Percentiles rank a stretch among this genome's conserved stretches.
These are phyloP conservation scores for Balanococcus diminutus DNA, from an alignment of 2,888 invertebrate genomes.

Conservation along the genomic window DNA sequence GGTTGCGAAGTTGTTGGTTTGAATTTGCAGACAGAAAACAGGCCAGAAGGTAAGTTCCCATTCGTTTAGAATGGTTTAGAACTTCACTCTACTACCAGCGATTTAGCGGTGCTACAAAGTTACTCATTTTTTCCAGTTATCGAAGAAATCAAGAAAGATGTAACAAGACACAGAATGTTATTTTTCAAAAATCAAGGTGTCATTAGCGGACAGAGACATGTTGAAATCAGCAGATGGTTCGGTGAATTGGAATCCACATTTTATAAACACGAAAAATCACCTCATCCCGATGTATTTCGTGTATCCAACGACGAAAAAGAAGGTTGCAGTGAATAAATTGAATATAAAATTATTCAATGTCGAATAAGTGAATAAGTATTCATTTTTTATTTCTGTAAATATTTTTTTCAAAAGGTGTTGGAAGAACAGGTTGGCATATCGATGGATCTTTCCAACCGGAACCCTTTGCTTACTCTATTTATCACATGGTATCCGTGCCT, in stretches of 20 bases:
- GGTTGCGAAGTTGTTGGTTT: slow-evolving; percentile 59
- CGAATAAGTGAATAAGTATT: no score
- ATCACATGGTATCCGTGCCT: slow-evolving; percentile 60
- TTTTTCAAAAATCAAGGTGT: slow-evolving; percentile 60
- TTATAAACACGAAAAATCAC: slow-evolving; percentile 59
- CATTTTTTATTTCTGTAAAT: not conserved
- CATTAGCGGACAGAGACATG: slow-evolving; percentile 59
- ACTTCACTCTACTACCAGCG: no score
- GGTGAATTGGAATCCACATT: slow-evolving; percentile 60
- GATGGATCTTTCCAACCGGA: slow-evolving; percentile 60
- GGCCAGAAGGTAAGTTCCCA: slow-evolving; percentile 59
- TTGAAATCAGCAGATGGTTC: slow-evolving; percentile 60
- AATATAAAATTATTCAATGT: no score
- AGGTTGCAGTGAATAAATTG: slow-evolving; percentile 60
- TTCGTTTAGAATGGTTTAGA: not conserved
- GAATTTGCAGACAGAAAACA: slow-evolving; percentile 59
- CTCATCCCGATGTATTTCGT: slow-evolving; percentile 60
- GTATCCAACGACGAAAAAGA: slow-evolving; percentile 60
- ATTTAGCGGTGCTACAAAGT: no score
- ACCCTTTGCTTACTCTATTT: slow-evolving; percentile 60
- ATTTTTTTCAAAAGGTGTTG: slow-evolving; percentile 60
- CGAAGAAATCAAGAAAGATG: slow-evolving; percentile 59
- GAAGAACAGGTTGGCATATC: slow-evolving; percentile 60
- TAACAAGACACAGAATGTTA: slow-evolving; percentile 58
- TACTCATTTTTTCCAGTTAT: slow-evolving; percentile 58